Conservation (phyloP, 37 sponge, comb jelly and placozoan species). For the Ephydatia muelleri region DNA sequence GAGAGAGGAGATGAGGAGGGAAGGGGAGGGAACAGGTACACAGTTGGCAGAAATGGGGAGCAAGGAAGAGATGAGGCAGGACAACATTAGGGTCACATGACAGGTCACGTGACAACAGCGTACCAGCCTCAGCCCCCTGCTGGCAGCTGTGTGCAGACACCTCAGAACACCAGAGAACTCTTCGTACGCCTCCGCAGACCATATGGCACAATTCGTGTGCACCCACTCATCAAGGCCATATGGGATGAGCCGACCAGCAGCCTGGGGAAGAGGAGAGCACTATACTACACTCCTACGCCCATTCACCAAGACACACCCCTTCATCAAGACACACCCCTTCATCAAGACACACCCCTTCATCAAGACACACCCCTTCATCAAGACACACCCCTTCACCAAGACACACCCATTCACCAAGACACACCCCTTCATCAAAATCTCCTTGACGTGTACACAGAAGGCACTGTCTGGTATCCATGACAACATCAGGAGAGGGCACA, state of each 20-base stretch:
- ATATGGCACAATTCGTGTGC: constrained; percentile 95
- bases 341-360: background rate
- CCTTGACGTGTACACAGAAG: constrained; percentile 53
- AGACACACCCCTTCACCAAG: background rate
- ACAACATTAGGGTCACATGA: no score
- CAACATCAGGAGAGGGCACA: background rate
- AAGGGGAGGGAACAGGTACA: background rate
- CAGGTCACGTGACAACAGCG: background rate
- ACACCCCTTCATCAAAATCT: constrained; percentile 47
- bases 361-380: background rate
- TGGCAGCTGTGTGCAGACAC: constrained; percentile 69
- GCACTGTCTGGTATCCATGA: constrained; percentile 39
- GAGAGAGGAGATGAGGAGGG: constrained; percentile 1
- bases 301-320: background rate
- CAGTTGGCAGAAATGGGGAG: background rate
- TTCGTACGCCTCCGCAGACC: constrained; percentile 93
- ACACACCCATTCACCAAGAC: no score
- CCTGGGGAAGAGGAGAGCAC: constrained; percentile 28
- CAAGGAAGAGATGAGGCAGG: background rate
- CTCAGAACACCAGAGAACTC: constrained; percentile 59
- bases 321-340: background rate
- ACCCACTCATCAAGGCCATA: constrained; percentile 92
- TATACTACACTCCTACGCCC: no score
- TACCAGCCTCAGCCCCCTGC: constrained; percentile 69
- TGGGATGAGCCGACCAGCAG: constrained; percentile 78